These are phyloP conservation scores for Asteroscopus sphinx DNA, from an alignment of 2,888 invertebrate genomes.

Conservation along the genomic window DNA sequence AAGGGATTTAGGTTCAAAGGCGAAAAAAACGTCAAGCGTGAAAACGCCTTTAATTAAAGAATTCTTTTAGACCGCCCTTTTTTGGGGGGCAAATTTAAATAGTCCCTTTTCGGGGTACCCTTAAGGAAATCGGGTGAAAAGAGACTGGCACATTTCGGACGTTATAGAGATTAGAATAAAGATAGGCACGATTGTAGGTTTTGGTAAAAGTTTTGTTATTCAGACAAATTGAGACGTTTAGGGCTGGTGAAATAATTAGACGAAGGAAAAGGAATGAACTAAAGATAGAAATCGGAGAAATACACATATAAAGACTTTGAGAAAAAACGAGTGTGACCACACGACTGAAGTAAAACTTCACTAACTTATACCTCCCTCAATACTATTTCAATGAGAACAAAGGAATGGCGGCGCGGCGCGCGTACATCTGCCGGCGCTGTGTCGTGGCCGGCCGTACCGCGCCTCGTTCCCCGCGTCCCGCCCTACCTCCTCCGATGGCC, in stretches of 20 bases:
- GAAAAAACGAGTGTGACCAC: no score
- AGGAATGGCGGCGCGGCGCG: no score
- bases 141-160: constrained; percentile 13
- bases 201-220: constrained; percentile 21
- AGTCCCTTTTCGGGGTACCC: constrained; percentile 13
- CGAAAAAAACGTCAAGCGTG: constrained; percentile 38
- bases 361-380: no score
- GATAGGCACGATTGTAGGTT: constrained; percentile 18
- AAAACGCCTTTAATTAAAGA: constrained; percentile 53
- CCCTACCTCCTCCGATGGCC: no score
- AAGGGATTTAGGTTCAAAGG: constrained; percentile 40
- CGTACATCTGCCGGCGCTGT: no score
- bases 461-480: no score
- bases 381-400: no score
- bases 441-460: no score
- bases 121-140: constrained; percentile 47
- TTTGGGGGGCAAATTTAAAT: constrained; percentile 37
- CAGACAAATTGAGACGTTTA: constrained; percentile 3
- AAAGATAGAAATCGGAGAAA: neutral
- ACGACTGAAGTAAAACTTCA: no score
- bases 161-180: constrained; percentile 16
- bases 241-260: constrained; percentile 9
- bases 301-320: no score
- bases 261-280: constrained; percentile 11
- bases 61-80: constrained; percentile 34